Evolutionary conservation across 2,888 invertebrate species (phyloP).

Genomic region (Homarus gammarus): DNA sequence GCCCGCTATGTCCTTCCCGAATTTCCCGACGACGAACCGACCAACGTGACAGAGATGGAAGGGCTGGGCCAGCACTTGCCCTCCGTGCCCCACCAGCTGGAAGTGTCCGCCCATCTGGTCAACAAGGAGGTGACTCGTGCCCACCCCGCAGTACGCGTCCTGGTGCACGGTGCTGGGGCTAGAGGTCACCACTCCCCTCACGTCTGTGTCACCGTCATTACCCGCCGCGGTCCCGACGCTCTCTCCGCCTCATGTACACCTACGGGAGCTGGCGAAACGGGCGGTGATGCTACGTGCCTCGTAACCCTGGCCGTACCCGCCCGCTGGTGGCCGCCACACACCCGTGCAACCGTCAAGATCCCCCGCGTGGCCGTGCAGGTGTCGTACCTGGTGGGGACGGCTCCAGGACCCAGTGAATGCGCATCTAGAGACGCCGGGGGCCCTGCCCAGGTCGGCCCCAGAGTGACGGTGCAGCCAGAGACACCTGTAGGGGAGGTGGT

Average conservation of each 20-base stretch:
- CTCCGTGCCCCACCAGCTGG: conserved; percentile 85
- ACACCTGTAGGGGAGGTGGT: conserved; percentile 69
- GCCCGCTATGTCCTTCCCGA: conserved; percentile 93
- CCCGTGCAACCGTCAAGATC: conserved; percentile 82
- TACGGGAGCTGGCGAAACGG: conserved; percentile 81
- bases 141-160: conserved; percentile 92
- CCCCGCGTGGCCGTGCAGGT: conserved; percentile 79
- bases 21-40: conserved; percentile 69
- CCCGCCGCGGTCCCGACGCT: conserved; percentile 80
- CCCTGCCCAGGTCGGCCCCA: conserved; percentile 52
- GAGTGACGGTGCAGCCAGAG: conserved; percentile 74
- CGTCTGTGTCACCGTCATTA: conserved; percentile 76
- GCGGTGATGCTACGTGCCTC: conserved; percentile 94
- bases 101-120: conserved; percentile 96
- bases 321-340: conserved; percentile 92
- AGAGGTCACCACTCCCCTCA: conserved; percentile 75
- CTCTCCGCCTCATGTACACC: conserved; percentile 95
- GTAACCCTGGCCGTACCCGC: conserved; percentile 93
- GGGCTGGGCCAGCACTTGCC: conserved; percentile 37
- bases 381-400: conserved; percentile 73
- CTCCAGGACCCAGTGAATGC: conserved; percentile 68
- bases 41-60: background rate
- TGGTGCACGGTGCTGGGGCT: conserved; percentile 87
- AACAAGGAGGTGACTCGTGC: conserved; percentile 91
- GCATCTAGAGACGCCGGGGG: conserved; percentile 37